Conservation (phyloP, 2,888 invertebrate genomes). For the Morpho achilles region DNA sequence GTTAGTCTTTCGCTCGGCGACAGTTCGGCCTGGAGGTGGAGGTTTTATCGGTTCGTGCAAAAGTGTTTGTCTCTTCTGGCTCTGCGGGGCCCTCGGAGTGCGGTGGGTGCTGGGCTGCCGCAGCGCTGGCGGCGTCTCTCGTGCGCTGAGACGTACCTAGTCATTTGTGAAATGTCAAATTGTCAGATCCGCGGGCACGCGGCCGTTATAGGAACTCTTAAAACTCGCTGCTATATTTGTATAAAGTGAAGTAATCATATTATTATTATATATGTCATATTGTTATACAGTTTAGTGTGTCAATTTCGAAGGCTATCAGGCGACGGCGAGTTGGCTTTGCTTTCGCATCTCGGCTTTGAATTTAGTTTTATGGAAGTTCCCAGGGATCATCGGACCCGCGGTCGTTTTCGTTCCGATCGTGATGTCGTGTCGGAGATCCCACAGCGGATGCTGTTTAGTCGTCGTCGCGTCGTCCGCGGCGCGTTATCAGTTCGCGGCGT, state of each 20-base stretch:
- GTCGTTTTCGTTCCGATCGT: not conserved
- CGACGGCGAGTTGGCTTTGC: conserved; percentile 41
- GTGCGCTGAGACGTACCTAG: conserved; percentile 67
- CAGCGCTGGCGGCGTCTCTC: conserved; percentile 40
- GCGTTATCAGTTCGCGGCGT: conserved; percentile 34
- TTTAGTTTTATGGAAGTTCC: conserved; percentile 12
- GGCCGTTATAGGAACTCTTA: conserved; percentile 85
- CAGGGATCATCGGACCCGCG: conserved; percentile 1
- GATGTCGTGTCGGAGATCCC: not conserved
- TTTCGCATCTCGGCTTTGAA: conserved; percentile 14
- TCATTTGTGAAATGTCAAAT: conserved; percentile 79
- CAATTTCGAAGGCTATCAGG: conserved; percentile 78
- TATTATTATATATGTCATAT: conserved; percentile 74
- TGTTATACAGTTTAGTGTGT: conserved; percentile 72
- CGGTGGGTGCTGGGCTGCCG: conserved; percentile 31
- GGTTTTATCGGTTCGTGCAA: conserved; percentile 32
- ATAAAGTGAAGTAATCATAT: conserved; percentile 80
- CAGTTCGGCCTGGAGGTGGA: conserved; percentile 48
- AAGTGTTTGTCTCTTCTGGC: conserved; percentile 49
- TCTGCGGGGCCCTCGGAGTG: conserved; percentile 35
- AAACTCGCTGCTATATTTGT: conserved; percentile 88
- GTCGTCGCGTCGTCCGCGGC: not conserved
- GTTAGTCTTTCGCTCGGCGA: conserved; percentile 64
- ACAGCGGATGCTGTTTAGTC: conserved; percentile 6
- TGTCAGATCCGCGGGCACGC: conserved; percentile 71